A percentile compares a stretch with the other conserved stretches of the same genome.
phyloP scores from a whole-genome alignment of 1,140 invertebrate species.

The Heterodera carotae region DNA sequence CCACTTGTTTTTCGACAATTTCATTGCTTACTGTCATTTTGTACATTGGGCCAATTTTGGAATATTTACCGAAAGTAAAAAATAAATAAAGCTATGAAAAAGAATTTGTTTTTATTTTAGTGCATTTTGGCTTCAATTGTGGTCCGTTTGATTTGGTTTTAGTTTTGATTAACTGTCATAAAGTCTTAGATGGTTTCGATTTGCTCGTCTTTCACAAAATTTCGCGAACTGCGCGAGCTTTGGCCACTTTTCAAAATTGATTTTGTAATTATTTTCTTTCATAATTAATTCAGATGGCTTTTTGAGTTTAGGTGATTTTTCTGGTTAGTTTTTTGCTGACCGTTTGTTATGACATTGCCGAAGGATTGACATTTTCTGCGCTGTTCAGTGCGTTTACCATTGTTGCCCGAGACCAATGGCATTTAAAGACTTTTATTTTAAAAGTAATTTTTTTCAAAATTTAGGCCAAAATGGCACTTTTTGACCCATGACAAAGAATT shows the following conservation, averaged over 20 bases:
- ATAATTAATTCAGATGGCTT: background rate
- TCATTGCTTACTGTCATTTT: constrained; percentile 57
- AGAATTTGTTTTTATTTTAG: constrained; percentile 38
- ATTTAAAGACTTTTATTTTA: constrained; percentile 14
- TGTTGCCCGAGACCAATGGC: constrained; percentile 61
- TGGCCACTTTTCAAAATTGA: constrained; percentile 64
- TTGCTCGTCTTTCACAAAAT: constrained; percentile 53
- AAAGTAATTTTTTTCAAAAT: constrained; percentile 13
- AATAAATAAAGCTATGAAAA: background rate
- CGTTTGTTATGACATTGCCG: constrained; percentile 60
- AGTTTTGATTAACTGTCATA: background rate
- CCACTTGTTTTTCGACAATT: constrained; percentile 60
- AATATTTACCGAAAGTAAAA: constrained; percentile 61
- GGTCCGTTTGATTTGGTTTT: constrained; percentile 19
- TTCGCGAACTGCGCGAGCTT: constrained; percentile 52
- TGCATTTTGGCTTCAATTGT: constrained; percentile 62
- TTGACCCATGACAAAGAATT: constrained; percentile 49
- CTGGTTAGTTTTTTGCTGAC: constrained; percentile 58
- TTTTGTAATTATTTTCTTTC: constrained; percentile 43
- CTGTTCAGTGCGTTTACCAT: constrained; percentile 62
- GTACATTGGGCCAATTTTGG: constrained; percentile 59
- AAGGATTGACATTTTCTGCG: constrained; percentile 56
- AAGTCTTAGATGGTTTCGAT: constrained; percentile 47
- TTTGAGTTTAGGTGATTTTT: constrained; percentile 50
- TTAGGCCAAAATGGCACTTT: constrained; percentile 61